Conservation (phyloP, 2,113 vertebrate genomes). For the Cnemophilus loriae region DNA sequence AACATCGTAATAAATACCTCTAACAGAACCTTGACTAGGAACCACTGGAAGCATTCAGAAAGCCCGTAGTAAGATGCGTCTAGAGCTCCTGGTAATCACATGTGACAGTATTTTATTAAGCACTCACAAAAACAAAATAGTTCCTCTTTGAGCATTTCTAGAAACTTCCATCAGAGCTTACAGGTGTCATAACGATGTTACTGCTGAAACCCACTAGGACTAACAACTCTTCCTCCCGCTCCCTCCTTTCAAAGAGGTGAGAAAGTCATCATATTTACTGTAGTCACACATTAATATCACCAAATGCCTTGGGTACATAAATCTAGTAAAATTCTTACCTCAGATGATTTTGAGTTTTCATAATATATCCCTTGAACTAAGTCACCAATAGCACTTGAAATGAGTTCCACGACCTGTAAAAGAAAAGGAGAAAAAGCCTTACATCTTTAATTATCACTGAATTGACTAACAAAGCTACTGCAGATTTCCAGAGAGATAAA, state of each 20-base stretch:
- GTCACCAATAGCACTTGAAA: conserved; percentile 95
- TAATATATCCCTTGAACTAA: conserved; percentile 93
- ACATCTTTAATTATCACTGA: background rate
- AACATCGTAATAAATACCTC: background rate
- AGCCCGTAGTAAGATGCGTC: background rate
- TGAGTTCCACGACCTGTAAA: conserved; percentile 90
- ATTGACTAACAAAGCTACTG: background rate
- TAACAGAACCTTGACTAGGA: background rate
- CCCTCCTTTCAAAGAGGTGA: background rate
- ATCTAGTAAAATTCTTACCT: conserved; percentile 75
- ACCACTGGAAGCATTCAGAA: background rate
- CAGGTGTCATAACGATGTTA: background rate
- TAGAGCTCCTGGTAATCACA: background rate
- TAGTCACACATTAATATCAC: background rate
- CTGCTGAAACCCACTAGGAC: background rate
- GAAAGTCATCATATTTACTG: background rate
- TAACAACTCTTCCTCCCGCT: background rate
- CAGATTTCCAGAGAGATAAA: conserved; percentile 17
- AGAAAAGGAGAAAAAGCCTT: conserved; percentile 3
- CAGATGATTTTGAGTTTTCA: conserved; percentile 78
- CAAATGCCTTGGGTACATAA: background rate
- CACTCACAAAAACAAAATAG: background rate
- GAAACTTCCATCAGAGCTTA: background rate
- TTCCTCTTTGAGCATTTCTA: background rate
- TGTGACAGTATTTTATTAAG: background rate